phyloP scores from a whole-genome alignment of 2,888 invertebrate genomes.

The Parnassius orleans region DNA sequence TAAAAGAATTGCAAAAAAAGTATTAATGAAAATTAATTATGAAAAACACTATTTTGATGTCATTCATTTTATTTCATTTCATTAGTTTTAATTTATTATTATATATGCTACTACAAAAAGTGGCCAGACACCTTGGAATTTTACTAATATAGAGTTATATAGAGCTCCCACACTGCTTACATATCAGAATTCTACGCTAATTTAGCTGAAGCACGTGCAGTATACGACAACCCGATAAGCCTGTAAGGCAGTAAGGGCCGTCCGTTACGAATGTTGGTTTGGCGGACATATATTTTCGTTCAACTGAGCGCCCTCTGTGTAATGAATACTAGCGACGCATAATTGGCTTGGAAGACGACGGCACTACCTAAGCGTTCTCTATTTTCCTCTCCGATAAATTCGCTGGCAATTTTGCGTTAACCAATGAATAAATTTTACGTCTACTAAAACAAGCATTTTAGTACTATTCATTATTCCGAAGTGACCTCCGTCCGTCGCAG shows the following conservation, averaged over 20 bases:
- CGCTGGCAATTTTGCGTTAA: neutral
- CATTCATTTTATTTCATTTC: too few species aligned
- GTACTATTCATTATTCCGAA: neutral
- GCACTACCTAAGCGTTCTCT: neutral
- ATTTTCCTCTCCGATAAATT: neutral
- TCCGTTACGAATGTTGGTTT: neutral
- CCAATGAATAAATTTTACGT: neutral
- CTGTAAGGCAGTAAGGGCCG: neutral
- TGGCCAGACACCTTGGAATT: too few species aligned
- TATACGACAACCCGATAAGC: neutral
- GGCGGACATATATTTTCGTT: constrained; percentile 1
- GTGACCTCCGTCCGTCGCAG: neutral
- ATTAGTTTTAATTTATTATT: too few species aligned
- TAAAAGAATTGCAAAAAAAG: too few species aligned
- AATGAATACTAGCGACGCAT: constrained; percentile 3
- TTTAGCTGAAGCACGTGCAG: neutral
- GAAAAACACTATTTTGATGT: too few species aligned
- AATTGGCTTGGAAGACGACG: constrained; percentile 5
- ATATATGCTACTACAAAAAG: too few species aligned
- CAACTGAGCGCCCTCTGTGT: neutral
- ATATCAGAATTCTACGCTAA: neutral
- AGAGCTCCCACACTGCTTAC: too few species aligned
- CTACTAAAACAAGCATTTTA: neutral
- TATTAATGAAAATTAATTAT: too few species aligned
- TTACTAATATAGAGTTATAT: too few species aligned